Base-by-base conservation (phyloP, 2,113 vertebrate species). In the Typhlomys cinereus region DNA sequence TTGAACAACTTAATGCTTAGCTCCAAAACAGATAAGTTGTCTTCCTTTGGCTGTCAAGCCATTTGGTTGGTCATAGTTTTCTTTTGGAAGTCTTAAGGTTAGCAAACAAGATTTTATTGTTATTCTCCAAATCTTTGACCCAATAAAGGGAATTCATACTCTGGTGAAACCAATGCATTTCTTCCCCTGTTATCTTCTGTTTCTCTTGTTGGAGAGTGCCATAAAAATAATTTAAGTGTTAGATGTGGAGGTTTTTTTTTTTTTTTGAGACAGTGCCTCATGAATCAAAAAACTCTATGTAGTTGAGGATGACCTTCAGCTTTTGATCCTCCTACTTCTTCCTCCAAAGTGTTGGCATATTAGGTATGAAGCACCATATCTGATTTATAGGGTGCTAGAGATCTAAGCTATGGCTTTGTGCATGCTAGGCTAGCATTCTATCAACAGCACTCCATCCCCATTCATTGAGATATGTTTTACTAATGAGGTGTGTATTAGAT, bases 1-100 rank as follows among this genome's bases (percentile, higher is more conserved):
- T 88, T 41, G 31, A 10, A 92, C 61, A 91, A 82, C 14, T 76
- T 66, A 92, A 79, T 9, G 1, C 3, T 4, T 31, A 20, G 71
- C 79, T 86, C 70, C 25, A 90, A 94, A 89, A 74, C 50, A 44
- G 85, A 52, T 64, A 31, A 34, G 34, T 86, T 36, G 11, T 69
- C 74, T 79, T 64, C 57, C 39, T 27, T 75, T 3, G 0, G 18
- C 54, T 48, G 57, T 71, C 23, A 64, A 17, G 21, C 29, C 71
- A 70, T 64, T 93, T 85, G 34, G 21, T 36, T 81, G 36, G 14
- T 44, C 81, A 2, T 21, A 7, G 59, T 91, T 89, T 92, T n/a
- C 78, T 87, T 87, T 74, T 50, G 44, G 62, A 85, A 94, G 73
- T 34, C n/a, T 89, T 71, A 80, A 93, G 74, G 31, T 88, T 81